Conservation (phyloP, 2,113 vertebrate genomes). For the Mormyrus lacerda region DNA sequence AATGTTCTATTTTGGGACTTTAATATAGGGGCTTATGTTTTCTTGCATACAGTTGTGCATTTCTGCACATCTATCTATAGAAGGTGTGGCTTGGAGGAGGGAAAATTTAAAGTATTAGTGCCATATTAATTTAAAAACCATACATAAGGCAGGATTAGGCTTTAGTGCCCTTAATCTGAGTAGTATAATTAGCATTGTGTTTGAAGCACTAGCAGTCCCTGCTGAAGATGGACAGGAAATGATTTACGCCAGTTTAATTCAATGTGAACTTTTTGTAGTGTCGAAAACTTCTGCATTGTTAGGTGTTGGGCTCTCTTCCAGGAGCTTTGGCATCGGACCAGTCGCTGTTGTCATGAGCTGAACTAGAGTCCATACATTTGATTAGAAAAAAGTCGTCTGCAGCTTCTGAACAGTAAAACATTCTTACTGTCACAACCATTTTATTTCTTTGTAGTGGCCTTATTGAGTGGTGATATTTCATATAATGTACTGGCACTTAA, state of each 20-base stretch:
- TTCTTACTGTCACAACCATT: neutral
- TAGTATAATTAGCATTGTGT: constrained; percentile 16
- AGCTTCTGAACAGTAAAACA: neutral
- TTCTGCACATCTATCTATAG: neutral
- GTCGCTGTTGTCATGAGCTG: neutral
- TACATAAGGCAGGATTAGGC: constrained; percentile 18
- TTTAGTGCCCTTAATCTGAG: constrained; percentile 29
- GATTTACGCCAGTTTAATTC: neutral
- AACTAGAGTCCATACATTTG: neutral
- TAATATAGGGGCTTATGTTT: neutral
- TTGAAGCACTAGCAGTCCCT: neutral
- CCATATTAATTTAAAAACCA: neutral
- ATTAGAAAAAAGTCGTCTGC: neutral
- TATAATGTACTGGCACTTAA: neutral
- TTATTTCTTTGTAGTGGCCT: neutral
- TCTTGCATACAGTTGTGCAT: neutral
- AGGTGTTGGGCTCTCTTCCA: neutral
- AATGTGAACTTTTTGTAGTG: neutral
- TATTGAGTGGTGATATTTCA: neutral
- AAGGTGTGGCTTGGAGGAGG: neutral
- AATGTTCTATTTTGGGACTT: neutral
- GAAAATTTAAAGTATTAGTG: too few species aligned
- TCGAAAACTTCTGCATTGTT: neutral
- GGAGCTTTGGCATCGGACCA: neutral
- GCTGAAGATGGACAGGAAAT: neutral